Evolutionary conservation across 92 coral and sea anemone genomes (phyloP), one percentile per base, ranked within the genome.

Genomic region (Muricea muricata): DNA sequence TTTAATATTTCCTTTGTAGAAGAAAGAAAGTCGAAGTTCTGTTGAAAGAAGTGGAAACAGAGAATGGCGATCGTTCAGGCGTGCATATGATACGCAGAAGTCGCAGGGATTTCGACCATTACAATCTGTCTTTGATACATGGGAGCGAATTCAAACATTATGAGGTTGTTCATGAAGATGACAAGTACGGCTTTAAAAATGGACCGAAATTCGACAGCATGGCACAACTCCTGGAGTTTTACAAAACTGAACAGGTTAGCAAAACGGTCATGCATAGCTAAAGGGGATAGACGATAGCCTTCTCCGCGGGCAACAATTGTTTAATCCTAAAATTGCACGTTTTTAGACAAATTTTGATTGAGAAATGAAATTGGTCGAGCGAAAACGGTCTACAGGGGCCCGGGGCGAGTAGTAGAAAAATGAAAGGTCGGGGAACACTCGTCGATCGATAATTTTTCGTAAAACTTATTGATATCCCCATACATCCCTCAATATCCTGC

Each of bases 21-120:
- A 56, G 83, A 58, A 78, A 78, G 54, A 78, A 78, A 78, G 69
- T 65, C 0, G 83, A 78, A 17, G 55, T 66, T 7, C 37, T 78
- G 55, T 39, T 78, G 45, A 78, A 78, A 40, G 83, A 70, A 11
- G 83, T 78, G 17, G 71, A 78, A 24, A 54, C 69, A 8, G 54
- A 33, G 33, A 78, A 78, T 57, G 83, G 83, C 8, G 70, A 78
- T 29, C 69, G 83, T 20, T 56, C 52, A 0, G 83, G 83, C 20
- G 83, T 78, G 56, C 71, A 78, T 57, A 56, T 78, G 83, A 35
- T 78, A 23, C 83, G 83, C 2, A 56, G 83, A 35, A 57, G 83
- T 35, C 52, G 83, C 13, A 56, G 35, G 14, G 41, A 13, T 32
- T 78, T 56, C 35, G 71, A 78, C 9, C 17, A 40, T 12, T 78